These are phyloP conservation scores for Syngnathus floridae DNA, from an alignment of 2,113 vertebrate species.

Conservation along the genomic window DNA sequence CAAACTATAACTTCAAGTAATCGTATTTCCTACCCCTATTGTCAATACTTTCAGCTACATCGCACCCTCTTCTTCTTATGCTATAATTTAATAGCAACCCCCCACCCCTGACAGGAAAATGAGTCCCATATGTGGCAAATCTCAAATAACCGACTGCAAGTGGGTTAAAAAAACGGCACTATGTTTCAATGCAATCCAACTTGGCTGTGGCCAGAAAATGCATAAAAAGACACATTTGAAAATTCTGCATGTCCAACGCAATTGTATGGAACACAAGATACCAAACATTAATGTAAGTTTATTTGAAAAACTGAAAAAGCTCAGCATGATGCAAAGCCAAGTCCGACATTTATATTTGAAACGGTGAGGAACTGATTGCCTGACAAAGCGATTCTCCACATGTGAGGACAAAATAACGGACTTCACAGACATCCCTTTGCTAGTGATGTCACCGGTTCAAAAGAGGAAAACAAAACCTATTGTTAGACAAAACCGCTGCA, in stretches of 20 bases:
- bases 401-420: constrained; percentile 3
- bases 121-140: constrained; percentile 8
- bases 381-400: not conserved
- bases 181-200: not conserved
- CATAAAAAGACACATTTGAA: constrained; percentile 1
- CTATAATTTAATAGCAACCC: constrained; percentile 6
- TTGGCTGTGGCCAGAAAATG: not conserved
- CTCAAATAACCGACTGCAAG: constrained; percentile 2
- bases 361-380: not conserved
- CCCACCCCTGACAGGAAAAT: constrained; percentile 6
- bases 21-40: not conserved
- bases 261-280: not conserved
- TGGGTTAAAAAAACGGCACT: not conserved
- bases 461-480: constrained; percentile 33
- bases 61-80: constrained; percentile 2
- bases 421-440: constrained; percentile 4
- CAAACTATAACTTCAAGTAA: not conserved
- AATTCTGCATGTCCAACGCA: not conserved
- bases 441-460: constrained; percentile 44
- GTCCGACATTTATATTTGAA: not conserved
- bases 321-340: constrained; percentile 12
- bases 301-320: constrained; percentile 24
- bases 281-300: not conserved
- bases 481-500: constrained; percentile 20
- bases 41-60: not conserved